phyloP scores from a whole-genome alignment of 2,113 vertebrate species.

The Carassius auratus region DNA sequence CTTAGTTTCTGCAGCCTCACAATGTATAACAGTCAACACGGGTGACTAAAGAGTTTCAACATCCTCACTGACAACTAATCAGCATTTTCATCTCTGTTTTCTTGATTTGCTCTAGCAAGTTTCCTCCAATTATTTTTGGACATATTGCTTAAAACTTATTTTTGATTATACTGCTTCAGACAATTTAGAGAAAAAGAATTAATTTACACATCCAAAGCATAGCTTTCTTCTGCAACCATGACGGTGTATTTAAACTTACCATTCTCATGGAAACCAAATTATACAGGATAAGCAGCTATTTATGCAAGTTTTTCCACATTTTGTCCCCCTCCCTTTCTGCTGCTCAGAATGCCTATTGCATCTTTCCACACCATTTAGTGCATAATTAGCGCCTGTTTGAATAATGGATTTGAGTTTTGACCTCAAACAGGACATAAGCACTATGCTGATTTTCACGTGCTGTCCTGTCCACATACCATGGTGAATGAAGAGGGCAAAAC shows the following conservation, averaged over 20 bases:
- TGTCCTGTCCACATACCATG: constrained; percentile 49
- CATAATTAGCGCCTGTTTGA: constrained; percentile 75
- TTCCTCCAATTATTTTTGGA: constrained; percentile 35
- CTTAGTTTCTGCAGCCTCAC: background rate
- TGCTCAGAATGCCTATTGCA: constrained; percentile 67
- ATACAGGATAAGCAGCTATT: constrained; percentile 74
- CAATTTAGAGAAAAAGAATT: constrained; percentile 36
- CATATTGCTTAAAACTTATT: background rate
- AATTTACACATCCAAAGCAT: constrained; percentile 26
- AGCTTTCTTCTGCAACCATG: constrained; percentile 29
- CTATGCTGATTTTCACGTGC: constrained; percentile 57
- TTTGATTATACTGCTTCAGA: background rate
- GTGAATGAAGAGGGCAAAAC: constrained; percentile 49
- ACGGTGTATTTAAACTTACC: constrained; percentile 42
- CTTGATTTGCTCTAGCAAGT: background rate
- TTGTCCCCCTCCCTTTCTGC: constrained; percentile 65
- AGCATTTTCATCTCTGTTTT: constrained; percentile 26
- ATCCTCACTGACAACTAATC: constrained; percentile 34
- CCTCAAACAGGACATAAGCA: constrained; percentile 56
- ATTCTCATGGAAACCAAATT: constrained; percentile 65
- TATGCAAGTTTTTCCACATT: constrained; percentile 79
- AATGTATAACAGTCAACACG: background rate
- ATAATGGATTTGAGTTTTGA: constrained; percentile 58
- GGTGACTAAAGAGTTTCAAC: background rate
- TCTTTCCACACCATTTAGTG: constrained; percentile 81